Base-by-base conservation (phyloP, 2,888 invertebrate genomes). In the Quadriops clusia region DNA sequence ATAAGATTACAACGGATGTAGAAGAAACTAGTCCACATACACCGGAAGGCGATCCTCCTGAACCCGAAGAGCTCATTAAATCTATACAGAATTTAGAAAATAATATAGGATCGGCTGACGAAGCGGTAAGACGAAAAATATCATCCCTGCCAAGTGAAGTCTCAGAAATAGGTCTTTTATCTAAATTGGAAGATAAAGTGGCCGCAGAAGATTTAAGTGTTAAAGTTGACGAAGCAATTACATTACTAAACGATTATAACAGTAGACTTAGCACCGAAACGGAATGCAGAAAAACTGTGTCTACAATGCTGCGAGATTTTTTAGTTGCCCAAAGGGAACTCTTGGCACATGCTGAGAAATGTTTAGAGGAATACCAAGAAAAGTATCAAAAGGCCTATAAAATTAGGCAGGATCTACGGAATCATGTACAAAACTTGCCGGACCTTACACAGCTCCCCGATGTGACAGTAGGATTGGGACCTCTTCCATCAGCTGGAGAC, bases 71-170 rank as follows among this genome's bases (percentile, higher is more conserved):
- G 49, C 68, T 95, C 16, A 80, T 94, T 37, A 86, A 84, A 63
- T 77, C 75, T 2, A 65, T 82, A 32, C 67, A 82, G 60, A 87
- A 87, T 46, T 65, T 95, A 48, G 95, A 95, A 60, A 85, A 85
- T 49, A 89, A 87, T 50, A 87, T 91, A 35, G 93, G 95, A 2
- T 94, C 94, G 0, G 86, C 90, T 47, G 95, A 95, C 67, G 94
- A 91, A 39, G 75, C 76, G 1, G 86, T 93, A 2, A 66, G 95
- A 41, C 90, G 94, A 58, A 77, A 83, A 53, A 95, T 95, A 44
- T 91, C 94, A 0, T 87, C 85, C 34, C 67, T 95, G 30, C 95
- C 95, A 0, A 83, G 85, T 27, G 91, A 93, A 66, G 90, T 95
- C 3, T 93, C 93, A 0, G 93, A 95, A 70, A 75, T 89, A 3